A percentile compares a stretch with the other conserved stretches of the same genome.
These are phyloP conservation scores for Dolichallabes microphthalmus DNA, from an alignment of 2,113 vertebrate genomes.

Conservation along the genomic window DNA sequence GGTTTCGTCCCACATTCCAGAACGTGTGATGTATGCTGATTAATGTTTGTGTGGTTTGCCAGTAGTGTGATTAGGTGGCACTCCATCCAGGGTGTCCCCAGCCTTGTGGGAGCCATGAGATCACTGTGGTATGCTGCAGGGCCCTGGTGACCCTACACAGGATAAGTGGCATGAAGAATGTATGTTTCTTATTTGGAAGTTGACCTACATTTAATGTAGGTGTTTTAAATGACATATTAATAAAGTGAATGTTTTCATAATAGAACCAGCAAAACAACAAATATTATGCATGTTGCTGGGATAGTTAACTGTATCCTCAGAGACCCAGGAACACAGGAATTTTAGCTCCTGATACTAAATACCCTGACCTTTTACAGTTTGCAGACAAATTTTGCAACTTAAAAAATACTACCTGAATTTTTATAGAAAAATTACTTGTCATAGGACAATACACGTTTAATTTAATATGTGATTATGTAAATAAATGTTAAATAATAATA, in stretches of 20 bases:
- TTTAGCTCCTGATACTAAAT: conserved; percentile 17
- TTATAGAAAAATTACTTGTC: not conserved
- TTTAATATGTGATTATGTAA: not conserved
- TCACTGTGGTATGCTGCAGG: too few species aligned
- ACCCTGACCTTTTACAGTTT: not conserved
- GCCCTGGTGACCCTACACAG: too few species aligned
- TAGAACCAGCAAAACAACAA: not conserved
- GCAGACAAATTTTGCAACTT: not conserved
- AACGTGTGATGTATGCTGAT: too few species aligned
- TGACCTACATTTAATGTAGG: not conserved
- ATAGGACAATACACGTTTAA: not conserved
- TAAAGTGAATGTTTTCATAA: not conserved
- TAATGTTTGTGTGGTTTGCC: too few species aligned
- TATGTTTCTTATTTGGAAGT: not conserved
- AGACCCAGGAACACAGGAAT: conserved; percentile 14
- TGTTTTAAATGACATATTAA: not conserved
- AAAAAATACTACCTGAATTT: too few species aligned
- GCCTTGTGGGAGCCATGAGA: too few species aligned
- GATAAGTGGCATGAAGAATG: too few species aligned
- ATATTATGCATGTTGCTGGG: conserved; percentile 19
- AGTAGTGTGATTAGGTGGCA: too few species aligned
- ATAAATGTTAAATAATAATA: not conserved
- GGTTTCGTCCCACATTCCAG: too few species aligned
- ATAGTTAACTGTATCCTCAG: conserved; percentile 46
- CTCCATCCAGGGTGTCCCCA: too few species aligned